Conservation (phyloP, 2,113 vertebrate genomes). For the Eublepharis macularius region DNA sequence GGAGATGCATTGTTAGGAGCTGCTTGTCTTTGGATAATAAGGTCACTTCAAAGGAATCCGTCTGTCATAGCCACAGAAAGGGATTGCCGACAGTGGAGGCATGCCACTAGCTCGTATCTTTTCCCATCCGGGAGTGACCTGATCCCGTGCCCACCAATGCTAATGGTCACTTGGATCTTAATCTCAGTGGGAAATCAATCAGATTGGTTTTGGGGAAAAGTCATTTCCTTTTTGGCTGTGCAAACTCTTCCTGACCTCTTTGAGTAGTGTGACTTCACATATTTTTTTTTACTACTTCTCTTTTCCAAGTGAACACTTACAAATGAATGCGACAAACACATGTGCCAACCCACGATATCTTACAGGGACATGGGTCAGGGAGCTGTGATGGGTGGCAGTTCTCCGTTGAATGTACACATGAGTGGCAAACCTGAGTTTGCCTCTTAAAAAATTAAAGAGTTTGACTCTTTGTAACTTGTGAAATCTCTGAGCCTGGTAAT, state of each 20-base stretch:
- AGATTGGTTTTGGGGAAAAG: background rate
- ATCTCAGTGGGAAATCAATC: constrained; percentile 4
- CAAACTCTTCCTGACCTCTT: background rate
- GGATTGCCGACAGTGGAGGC: background rate
- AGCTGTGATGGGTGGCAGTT: background rate
- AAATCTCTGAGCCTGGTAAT: too few species aligned
- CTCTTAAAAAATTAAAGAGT: too few species aligned
- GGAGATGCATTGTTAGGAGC: constrained; percentile 30
- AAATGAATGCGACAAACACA: background rate
- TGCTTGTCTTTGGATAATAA: constrained; percentile 57
- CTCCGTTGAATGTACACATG: background rate
- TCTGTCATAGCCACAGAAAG: background rate
- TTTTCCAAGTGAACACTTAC: background rate
- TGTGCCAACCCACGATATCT: background rate
- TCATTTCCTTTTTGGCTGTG: background rate
- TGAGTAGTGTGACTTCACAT: background rate
- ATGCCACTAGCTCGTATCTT: background rate
- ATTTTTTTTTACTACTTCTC: background rate
- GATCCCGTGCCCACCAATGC: background rate
- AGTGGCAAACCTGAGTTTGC: background rate
- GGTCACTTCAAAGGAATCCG: constrained; percentile 46
- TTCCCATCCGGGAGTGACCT: background rate
- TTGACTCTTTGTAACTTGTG: background rate
- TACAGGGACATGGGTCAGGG: too few species aligned
- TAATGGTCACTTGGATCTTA: background rate